Percentiles rank a stretch among this genome's conserved stretches.
Evolutionary conservation across 2,113 vertebrate species (phyloP).

Genomic region (Tragelaphus strepsiceros): DNA sequence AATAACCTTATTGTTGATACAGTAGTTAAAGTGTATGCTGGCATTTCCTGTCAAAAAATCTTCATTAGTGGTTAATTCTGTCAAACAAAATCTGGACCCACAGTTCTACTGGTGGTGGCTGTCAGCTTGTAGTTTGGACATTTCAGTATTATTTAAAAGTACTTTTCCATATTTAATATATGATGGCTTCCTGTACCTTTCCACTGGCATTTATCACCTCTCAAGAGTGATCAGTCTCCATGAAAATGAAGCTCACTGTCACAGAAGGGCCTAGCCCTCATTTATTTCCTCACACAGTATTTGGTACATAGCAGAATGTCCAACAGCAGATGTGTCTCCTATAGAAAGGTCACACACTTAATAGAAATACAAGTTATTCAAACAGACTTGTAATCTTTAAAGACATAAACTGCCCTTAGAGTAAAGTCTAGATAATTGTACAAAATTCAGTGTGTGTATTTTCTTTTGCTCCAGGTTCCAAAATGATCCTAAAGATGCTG

Average conservation of each 20-base stretch:
- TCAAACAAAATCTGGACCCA: slow-evolving; percentile 40
- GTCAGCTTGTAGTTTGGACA: slow-evolving; percentile 54
- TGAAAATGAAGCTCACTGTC: slow-evolving; percentile 60
- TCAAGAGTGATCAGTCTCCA: slow-evolving; percentile 65
- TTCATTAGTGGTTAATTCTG: slow-evolving; percentile 63
- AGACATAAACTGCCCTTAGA: not conserved
- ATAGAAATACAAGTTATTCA: slow-evolving; percentile 11
- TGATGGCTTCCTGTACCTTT: slow-evolving; percentile 65
- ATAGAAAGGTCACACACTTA: slow-evolving; percentile 22
- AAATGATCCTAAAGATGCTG: slow-evolving; percentile 10
- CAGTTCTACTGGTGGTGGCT: slow-evolving; percentile 60
- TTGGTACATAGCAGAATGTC: not conserved
- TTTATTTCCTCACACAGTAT: slow-evolving; percentile 1
- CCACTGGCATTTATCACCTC: slow-evolving; percentile 68
- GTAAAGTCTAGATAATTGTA: not conserved
- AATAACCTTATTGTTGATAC: not conserved
- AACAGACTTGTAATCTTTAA: slow-evolving; percentile 3
- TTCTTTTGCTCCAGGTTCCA: slow-evolving; percentile 5
- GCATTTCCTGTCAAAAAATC: slow-evolving; percentile 46
- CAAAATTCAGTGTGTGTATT: not conserved
- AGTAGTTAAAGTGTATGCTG: not conserved
- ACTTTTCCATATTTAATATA: slow-evolving; percentile 71
- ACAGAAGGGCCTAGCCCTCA: slow-evolving; percentile 46
- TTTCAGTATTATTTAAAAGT: slow-evolving; percentile 73
- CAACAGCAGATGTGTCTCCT: not conserved